Evolutionary conservation across 2,797 vertebrate species (phyloP), one percentile per base, ranked within the genome.

Genomic region (Rhinella marina): DNA sequence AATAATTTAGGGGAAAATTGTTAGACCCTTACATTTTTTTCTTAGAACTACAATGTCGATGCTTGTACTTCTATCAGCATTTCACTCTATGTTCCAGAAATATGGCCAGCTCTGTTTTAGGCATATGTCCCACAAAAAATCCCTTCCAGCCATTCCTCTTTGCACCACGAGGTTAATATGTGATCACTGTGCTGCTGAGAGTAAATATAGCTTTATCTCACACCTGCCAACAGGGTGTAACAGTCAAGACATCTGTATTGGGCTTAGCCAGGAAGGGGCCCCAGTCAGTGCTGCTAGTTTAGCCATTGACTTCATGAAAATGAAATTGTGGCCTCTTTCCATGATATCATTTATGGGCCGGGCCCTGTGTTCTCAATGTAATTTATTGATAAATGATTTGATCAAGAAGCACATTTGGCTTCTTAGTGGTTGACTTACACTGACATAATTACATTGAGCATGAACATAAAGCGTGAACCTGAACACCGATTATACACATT

Each of bases 201-300:
- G 27, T 59, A 64, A 57, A 84, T 84, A 57, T 73, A 84, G 82
- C 54, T 72, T 29, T 57, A 41, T 59, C 54, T 84, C 29, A 25
- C 68, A 75, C 82, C 70, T 84, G 82, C 82, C 82, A 84, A 84
- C 56, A 76, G 82, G 82, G 82, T 73, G 82, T 84, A 84, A 84
- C 82, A 16, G 70, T 84, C 56, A 75, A 72, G 82, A 75, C 82
- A 84, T 84, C 82, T 84, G 82, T 76, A 75, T 62, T 17, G 56
- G 56, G 54, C 82, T 48, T 27, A 76, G 82, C 82, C 82, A 84
- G 82, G 82, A 84, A 84, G 82, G 82, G 82, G 82, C 82, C 82
- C 82, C 82, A 61, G 82, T 76, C 23, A 72, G 66, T 73, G 54
- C 64, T 62, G 61, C 61, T 62, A 25, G 64, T 25, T 66, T 85